Conservation (phyloP, 2,113 vertebrate species). For the Odocoileus hemionus region DNA sequence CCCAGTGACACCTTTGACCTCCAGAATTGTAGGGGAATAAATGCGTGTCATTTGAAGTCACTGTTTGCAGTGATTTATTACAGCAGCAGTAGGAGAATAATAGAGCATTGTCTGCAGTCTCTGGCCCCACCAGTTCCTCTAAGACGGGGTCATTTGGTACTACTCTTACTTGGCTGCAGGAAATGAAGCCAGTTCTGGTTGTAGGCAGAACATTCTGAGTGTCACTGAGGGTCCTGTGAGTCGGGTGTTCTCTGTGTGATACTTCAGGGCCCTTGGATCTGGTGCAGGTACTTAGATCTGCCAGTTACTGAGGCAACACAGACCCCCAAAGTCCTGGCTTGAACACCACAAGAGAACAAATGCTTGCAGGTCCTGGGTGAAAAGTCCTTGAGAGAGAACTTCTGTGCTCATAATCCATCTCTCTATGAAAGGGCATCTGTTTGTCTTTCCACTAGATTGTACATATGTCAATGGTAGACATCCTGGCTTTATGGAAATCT, state of each 20-base stretch:
- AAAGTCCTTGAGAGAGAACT: background rate
- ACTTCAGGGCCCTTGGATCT: background rate
- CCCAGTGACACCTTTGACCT: background rate
- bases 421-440: background rate
- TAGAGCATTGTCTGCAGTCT: rapidly evolving
- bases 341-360: background rate
- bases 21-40: background rate
- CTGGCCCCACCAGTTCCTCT: background rate
- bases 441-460: background rate
- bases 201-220: background rate
- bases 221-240: background rate
- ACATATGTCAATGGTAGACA: background rate
- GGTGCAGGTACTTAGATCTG: background rate
- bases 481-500: background rate
- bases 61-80: background rate
- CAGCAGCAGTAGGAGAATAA: background rate
- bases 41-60: background rate
- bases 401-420: background rate
- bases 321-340: background rate
- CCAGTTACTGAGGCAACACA: background rate
- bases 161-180: background rate
- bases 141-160: background rate
- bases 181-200: background rate
- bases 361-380: background rate
- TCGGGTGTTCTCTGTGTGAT: background rate